A percentile compares a stretch with the other conserved stretches of the same genome.
These are phyloP conservation scores for Clavelina lepadiformis DNA, from an alignment of 23 tunicate species.

Conservation along the genomic window DNA sequence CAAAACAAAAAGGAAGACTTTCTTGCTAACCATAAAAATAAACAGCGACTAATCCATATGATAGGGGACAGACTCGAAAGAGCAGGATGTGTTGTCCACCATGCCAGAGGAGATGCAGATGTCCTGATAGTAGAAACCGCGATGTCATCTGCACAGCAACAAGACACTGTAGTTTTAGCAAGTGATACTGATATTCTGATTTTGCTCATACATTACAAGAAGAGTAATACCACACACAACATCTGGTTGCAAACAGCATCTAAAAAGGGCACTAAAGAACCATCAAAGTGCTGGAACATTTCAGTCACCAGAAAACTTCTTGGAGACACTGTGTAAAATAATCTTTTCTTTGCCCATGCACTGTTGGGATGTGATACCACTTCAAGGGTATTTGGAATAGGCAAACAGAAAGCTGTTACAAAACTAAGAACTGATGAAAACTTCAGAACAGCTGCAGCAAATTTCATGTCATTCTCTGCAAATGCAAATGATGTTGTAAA, in stretches of 20 bases:
- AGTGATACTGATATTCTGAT: slow-evolving; percentile 7
- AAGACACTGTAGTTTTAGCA: slow-evolving; percentile 2
- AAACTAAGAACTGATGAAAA: slow-evolving; percentile 3
- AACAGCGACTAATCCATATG: slow-evolving; percentile 5
- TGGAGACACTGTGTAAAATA: background rate
- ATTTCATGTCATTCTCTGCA: slow-evolving; percentile 13
- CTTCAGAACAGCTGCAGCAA: slow-evolving; percentile 4
- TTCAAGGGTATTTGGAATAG: slow-evolving; percentile 8
- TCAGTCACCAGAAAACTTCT: slow-evolving; percentile 1
- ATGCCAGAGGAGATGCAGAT: slow-evolving; percentile 10
- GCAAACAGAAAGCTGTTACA: slow-evolving; percentile 8
- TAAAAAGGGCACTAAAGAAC: slow-evolving; percentile 1
- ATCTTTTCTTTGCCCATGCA: slow-evolving; percentile 8
- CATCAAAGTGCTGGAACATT: slow-evolving; percentile 7
- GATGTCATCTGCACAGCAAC: slow-evolving; percentile 7
- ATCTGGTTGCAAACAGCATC: slow-evolving; percentile 8
- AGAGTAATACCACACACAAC: background rate
- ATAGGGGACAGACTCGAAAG: slow-evolving; percentile 7
- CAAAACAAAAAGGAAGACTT: background rate
- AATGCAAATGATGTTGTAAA: slow-evolving; percentile 4
- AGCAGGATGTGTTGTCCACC: slow-evolving; percentile 7
- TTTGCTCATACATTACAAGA: slow-evolving; percentile 1
- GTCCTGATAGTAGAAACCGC: slow-evolving; percentile 7
- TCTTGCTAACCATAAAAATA: slow-evolving; percentile 2
- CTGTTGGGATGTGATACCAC: slow-evolving; percentile 11